A percentile compares a stretch with the other conserved stretches of the same genome.
phyloP scores from a whole-genome alignment of 35 echinoderm and acorn worm species.

The Amphiura filiformis region DNA sequence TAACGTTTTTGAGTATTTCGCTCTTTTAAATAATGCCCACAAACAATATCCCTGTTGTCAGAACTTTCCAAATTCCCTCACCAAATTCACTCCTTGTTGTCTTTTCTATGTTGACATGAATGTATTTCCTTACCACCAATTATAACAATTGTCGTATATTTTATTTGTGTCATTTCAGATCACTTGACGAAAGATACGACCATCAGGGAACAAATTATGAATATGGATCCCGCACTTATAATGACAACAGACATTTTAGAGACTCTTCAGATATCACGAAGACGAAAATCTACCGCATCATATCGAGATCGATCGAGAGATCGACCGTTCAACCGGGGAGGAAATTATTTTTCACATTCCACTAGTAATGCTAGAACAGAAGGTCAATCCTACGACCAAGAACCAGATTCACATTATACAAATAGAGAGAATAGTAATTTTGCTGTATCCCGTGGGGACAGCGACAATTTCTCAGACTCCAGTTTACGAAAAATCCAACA shows the following conservation, averaged over 20 bases:
- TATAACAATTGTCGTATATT: background rate
- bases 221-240: constrained; percentile 70
- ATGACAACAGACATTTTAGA: constrained; percentile 75
- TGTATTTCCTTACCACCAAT: too few relatives aligned
- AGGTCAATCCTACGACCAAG: constrained; percentile 44
- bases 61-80: too few relatives aligned
- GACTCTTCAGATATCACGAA: constrained; percentile 64
- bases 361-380: constrained; percentile 25
- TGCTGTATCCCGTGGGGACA: constrained; percentile 31
- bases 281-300: constrained; percentile 72
- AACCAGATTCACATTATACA: constrained; percentile 47
- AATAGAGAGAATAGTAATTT: too few relatives aligned
- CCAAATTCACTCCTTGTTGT: too few relatives aligned
- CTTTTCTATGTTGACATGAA: too few relatives aligned
- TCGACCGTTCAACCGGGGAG: constrained; percentile 69
- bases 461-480: constrained; percentile 52
- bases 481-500: constrained; percentile 51
- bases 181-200: constrained; percentile 86
- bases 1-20: too few relatives aligned
- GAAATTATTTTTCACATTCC: constrained; percentile 90
- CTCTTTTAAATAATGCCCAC: too few relatives aligned
- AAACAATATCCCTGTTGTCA: too few relatives aligned
- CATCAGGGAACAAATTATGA: constrained; percentile 70
- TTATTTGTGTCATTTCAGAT: constrained; percentile 44
- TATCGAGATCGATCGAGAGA: constrained; percentile 81